These are phyloP conservation scores for Andricus curvator DNA, from an alignment of 2,888 invertebrate species.

Conservation along the genomic window DNA sequence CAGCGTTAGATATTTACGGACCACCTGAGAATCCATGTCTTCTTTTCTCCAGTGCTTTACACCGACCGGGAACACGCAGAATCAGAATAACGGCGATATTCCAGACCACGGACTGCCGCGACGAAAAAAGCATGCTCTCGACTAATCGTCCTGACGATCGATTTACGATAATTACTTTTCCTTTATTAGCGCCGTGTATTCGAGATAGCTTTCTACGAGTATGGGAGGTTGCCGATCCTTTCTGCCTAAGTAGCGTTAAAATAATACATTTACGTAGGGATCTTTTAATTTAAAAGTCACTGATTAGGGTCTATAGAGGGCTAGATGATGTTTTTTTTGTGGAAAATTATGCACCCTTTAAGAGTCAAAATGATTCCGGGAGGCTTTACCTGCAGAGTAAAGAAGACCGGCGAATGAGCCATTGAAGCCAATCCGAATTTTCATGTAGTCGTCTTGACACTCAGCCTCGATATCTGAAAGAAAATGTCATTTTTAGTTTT, in stretches of 20 bases:
- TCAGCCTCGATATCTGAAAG: slow-evolving; percentile 94
- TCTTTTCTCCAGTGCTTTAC: slow-evolving; percentile 32
- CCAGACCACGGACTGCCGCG: slow-evolving; percentile 24
- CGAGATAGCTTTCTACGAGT: not conserved
- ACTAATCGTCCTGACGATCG: slow-evolving; percentile 45
- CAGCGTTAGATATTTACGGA: slow-evolving; percentile 39
- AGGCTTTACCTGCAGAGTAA: slow-evolving; percentile 89
- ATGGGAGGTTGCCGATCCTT: slow-evolving; percentile 11
- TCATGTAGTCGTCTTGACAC: slow-evolving; percentile 97
- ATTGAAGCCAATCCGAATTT: slow-evolving; percentile 94
- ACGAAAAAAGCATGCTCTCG: slow-evolving; percentile 52
- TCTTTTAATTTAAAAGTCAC: slow-evolving; percentile 1
- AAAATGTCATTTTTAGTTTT: slow-evolving; percentile 43
- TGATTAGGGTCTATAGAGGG: not conserved
- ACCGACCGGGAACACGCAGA: slow-evolving; percentile 30
- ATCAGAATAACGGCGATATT: slow-evolving; percentile 40
- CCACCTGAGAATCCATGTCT: slow-evolving; percentile 40
- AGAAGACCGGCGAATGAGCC: slow-evolving; percentile 93
- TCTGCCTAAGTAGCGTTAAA: slow-evolving; percentile 12
- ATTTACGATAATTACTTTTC: slow-evolving; percentile 61
- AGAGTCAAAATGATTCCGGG: not conserved
- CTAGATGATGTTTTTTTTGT: not conserved
- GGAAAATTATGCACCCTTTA: not conserved
- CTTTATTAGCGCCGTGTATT: slow-evolving; percentile 53
- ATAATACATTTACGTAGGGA: slow-evolving; percentile 8